Evolutionary conservation across 2,797 vertebrate genomes (phyloP), one percentile per base, ranked within the genome.

Genomic region (Pseudomugil tenellus): DNA sequence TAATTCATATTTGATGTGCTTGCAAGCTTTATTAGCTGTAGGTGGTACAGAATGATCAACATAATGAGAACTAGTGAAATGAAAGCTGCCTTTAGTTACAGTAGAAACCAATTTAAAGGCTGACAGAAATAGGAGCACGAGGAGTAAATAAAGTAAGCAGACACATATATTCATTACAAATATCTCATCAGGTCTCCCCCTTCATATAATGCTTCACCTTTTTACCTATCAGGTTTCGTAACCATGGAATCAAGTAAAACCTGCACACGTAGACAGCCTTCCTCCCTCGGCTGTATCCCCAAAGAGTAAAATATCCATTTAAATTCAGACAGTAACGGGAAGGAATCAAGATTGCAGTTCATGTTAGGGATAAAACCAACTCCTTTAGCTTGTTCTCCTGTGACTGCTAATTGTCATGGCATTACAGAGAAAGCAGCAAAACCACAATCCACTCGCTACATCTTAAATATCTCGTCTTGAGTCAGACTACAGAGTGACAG

Each of bases 1-100:
- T 43, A 43, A 43, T 43, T 49, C 78, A 85, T 87, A 83, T 84
- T 69, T 87, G 68, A 83, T 79, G 49, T 23, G 53, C 64, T 51
- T 73, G 76, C 63, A 41, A 71, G 74, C 70, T 74, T 74, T 83
- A 55, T 31, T 48, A 17, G 74, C 63, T 62, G 48, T 61, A 69
- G 70, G 59, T 75, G 68, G 63, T 31, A 58, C 52, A 72, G 61
- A 75, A 66, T 52, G 57, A 41, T 32, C 12, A 64, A 43, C n/a
- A 8, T 56, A 72, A 71, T 85, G 61, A 64, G 56, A 75, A 77
- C 73, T 72, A 58, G 26, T 21, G 72, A 46, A 65, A 70, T 58
- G 63, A 39, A 53, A 25, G 0, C 2, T 17, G 16, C 26, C 16
- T 41, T 39, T 52, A 62, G 23, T 25, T 52, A 19, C 69, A 72